Conservation (phyloP, 2,888 invertebrate genomes). For the Ectemnius cavifrons region DNA sequence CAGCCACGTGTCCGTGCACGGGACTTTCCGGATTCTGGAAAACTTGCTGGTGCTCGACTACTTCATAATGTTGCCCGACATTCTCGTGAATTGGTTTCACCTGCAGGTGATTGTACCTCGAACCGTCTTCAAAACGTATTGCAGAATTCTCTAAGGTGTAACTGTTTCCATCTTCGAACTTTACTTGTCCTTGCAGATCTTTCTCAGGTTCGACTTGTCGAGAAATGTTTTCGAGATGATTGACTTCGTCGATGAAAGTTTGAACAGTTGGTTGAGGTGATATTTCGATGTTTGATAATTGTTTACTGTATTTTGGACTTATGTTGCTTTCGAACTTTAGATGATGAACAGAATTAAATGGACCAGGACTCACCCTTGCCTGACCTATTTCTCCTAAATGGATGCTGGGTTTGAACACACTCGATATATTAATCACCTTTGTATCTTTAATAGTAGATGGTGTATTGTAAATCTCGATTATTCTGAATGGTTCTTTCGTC, state of each 20-base stretch:
- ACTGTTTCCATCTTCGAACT: constrained; percentile 53
- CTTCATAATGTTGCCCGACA: constrained; percentile 3
- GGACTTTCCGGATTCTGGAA: constrained; percentile 40
- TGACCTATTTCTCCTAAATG: constrained; percentile 66
- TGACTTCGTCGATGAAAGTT: neutral
- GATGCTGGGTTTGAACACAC: constrained; percentile 61
- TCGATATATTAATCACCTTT: constrained; percentile 17
- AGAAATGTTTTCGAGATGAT: neutral
- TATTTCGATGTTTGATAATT: neutral
- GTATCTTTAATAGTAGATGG: neutral
- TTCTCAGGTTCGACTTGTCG: constrained; percentile 10
- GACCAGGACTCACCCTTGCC: constrained; percentile 35
- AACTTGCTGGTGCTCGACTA: constrained; percentile 19
- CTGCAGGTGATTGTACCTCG: constrained; percentile 8
- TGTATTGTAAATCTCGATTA: neutral
- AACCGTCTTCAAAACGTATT: constrained; percentile 7
- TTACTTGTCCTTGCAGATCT: constrained; percentile 30
- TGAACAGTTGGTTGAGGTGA: constrained; percentile 11
- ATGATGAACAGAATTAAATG: constrained; percentile 62
- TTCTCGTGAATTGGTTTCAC: constrained; percentile 17
- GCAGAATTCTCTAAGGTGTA: constrained; percentile 11
- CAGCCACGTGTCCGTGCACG: constrained; percentile 3
- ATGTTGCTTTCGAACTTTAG: constrained; percentile 58
- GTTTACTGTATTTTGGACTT: constrained; percentile 16
- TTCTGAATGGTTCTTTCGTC: neutral